A percentile compares a stretch with the other conserved stretches of the same genome.
These are phyloP conservation scores for Agonopterix arenella DNA, from an alignment of 2,888 invertebrate genomes.

Conservation along the genomic window DNA sequence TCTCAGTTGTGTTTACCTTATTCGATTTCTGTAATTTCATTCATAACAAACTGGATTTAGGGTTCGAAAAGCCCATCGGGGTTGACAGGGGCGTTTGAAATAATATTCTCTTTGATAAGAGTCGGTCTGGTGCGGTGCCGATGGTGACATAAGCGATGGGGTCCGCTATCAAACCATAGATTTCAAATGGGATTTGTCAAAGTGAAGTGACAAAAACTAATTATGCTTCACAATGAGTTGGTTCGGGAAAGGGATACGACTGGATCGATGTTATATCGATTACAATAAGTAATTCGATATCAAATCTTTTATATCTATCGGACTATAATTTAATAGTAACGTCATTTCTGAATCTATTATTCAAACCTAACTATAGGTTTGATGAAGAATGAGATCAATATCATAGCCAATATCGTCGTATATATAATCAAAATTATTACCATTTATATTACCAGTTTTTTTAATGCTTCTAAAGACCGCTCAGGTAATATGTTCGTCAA, in stretches of 20 bases:
- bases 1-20: slow-evolving; percentile 76
- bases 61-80: slow-evolving; percentile 71
- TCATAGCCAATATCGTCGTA: neutral
- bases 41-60: slow-evolving; percentile 77
- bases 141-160: slow-evolving; percentile 52
- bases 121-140: slow-evolving; percentile 46
- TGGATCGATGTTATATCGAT: slow-evolving; percentile 44
- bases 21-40: slow-evolving; percentile 78
- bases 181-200: slow-evolving; percentile 68
- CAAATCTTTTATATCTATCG: too few relatives aligned
- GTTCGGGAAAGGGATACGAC: slow-evolving; percentile 39
- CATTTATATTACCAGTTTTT: slow-evolving; percentile 11
- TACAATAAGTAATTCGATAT: slow-evolving; percentile 15
- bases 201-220: slow-evolving; percentile 76
- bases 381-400: neutral
- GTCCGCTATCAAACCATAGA: slow-evolving; percentile 46
- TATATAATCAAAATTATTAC: slow-evolving; percentile 5
- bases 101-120: slow-evolving; percentile 77
- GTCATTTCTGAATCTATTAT: too few relatives aligned
- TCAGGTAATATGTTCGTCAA: slow-evolving; percentile 52
- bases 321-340: too few relatives aligned
- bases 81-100: slow-evolving; percentile 76
- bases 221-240: slow-evolving; percentile 65
- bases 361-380: too few relatives aligned
- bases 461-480: slow-evolving; percentile 6